Percentiles rank a stretch among this genome's conserved stretches.
phyloP scores from a whole-genome alignment of 2,113 vertebrate genomes.

The Maccullochella peelii region DNA sequence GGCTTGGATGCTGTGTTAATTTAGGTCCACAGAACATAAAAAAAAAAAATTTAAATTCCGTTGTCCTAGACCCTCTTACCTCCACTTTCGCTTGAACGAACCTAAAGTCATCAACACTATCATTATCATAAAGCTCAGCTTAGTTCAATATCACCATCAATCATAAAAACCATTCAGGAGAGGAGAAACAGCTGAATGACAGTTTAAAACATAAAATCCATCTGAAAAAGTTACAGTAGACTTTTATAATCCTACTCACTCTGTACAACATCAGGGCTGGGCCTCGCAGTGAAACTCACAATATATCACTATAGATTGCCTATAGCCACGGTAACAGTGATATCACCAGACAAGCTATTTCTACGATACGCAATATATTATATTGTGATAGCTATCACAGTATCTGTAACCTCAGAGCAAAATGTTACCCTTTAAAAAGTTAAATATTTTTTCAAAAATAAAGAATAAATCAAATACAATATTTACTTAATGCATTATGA shows the following conservation, averaged over 20 bases:
- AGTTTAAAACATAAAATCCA: background rate
- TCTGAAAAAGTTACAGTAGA: background rate
- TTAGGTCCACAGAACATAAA: background rate
- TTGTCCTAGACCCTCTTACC: background rate
- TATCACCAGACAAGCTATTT: background rate
- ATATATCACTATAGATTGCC: background rate
- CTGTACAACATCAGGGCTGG: background rate
- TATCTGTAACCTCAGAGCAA: background rate
- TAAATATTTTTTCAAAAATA: background rate
- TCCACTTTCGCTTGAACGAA: background rate
- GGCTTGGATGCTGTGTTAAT: background rate
- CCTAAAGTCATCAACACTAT: background rate
- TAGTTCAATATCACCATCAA: background rate
- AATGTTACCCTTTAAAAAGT: background rate
- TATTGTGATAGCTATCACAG: background rate
- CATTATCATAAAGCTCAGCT: background rate
- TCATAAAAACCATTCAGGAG: background rate
- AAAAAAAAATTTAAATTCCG: background rate
- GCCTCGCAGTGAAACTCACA: background rate
- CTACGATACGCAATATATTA: too few relatives aligned
- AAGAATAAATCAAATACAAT: background rate
- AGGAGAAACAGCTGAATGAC: background rate
- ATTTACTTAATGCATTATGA: background rate
- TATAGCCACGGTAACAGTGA: background rate
- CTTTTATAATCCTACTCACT: background rate